Conservation (phyloP, 1,140 invertebrate genomes). For the Plodia interpunctella region DNA sequence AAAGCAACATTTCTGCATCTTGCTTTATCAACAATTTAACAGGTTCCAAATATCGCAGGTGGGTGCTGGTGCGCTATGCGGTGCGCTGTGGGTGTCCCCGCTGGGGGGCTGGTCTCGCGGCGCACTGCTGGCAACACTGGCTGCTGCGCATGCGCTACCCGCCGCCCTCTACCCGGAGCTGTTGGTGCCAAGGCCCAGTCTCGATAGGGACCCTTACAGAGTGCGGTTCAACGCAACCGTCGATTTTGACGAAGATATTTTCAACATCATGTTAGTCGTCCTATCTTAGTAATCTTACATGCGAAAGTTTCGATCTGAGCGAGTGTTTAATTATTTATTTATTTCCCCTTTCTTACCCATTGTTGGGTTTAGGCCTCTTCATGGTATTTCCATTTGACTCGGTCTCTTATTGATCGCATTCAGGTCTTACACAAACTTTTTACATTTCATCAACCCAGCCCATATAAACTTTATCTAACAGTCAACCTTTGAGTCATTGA, state of each 20-base stretch:
- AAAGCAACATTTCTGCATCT: no score
- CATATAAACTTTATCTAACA: no score
- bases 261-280: conserved; percentile 49
- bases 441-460: no score
- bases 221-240: conserved; percentile 39
- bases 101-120: conserved; percentile 37
- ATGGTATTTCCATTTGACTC: no score
- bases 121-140: conserved; percentile 39
- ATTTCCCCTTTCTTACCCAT: no score
- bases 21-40: no score
- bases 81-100: conserved; percentile 54
- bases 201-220: conserved; percentile 47
- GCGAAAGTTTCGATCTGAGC: no score
- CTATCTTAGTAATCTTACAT: conserved; percentile 17
- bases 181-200: conserved; percentile 30
- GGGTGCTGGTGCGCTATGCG: conserved; percentile 52
- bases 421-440: no score
- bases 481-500: no score
- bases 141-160: conserved; percentile 43
- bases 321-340: no score
- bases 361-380: no score
- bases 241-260: conserved; percentile 34
- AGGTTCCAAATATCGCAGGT: conserved; percentile 43
- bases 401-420: no score
- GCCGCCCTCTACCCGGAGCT: conserved; percentile 42